A percentile compares a stretch with the other conserved stretches of the same genome.
Evolutionary conservation across 2,113 vertebrate species (phyloP).

Genomic region (Strix uralensis): DNA sequence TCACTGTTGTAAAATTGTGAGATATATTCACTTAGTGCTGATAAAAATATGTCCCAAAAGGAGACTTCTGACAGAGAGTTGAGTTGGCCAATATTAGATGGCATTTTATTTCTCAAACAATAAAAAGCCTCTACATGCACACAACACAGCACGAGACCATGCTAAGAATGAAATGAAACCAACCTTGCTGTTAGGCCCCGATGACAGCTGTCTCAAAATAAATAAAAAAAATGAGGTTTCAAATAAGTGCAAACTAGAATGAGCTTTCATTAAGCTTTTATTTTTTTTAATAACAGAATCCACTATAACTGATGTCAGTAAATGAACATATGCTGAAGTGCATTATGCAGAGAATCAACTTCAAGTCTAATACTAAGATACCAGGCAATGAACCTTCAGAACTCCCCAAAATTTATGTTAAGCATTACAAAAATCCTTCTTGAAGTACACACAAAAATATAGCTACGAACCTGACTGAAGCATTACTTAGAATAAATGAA

Average conservation of each 20-base stretch:
- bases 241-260: not conserved
- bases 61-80: not conserved
- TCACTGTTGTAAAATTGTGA: not conserved
- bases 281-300: not conserved
- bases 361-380: not conserved
- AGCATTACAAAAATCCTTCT: not conserved
- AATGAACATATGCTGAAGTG: not conserved
- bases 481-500: not conserved
- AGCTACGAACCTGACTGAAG: not conserved
- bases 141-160: slow-evolving; percentile 37
- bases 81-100: not conserved
- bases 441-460: not conserved
- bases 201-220: slow-evolving; percentile 36
- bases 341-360: not conserved
- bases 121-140: slow-evolving; percentile 23
- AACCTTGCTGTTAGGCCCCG: slow-evolving; percentile 42
- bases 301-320: not conserved
- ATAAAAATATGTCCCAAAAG: not conserved
- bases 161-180: slow-evolving; percentile 15
- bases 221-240: slow-evolving; percentile 7
- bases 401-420: not conserved
- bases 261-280: not conserved
- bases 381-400: not conserved
- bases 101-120: not conserved
- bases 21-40: not conserved